Evolutionary conservation across 2,113 vertebrate species (phyloP).

Genomic region (Rhinoptilus africanus): DNA sequence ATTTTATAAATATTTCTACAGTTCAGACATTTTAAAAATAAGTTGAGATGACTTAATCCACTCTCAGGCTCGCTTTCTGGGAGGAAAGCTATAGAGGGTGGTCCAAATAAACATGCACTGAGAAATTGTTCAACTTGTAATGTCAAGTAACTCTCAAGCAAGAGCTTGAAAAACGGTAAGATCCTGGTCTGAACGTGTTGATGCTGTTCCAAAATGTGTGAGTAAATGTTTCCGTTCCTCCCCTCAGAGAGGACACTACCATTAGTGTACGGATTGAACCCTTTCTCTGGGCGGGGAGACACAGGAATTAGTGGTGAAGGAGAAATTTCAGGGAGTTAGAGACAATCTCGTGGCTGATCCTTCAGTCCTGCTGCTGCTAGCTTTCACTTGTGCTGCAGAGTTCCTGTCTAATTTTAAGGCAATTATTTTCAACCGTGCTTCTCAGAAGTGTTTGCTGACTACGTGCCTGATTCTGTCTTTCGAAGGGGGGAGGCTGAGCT

Average conservation of each 20-base stretch:
- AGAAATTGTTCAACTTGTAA: background rate
- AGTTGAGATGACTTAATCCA: slow-evolving; percentile 31
- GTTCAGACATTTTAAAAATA: slow-evolving; percentile 43
- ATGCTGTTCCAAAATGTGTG: background rate
- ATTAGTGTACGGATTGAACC: background rate
- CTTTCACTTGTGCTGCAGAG: background rate
- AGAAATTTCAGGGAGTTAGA: background rate
- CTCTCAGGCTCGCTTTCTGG: background rate
- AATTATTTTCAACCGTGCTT: background rate
- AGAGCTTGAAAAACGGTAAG: background rate
- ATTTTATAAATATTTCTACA: slow-evolving; percentile 57
- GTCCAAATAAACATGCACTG: background rate
- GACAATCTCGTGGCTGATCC: background rate
- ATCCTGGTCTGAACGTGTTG: background rate
- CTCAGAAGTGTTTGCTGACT: background rate
- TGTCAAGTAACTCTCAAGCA: background rate
- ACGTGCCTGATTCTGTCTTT: background rate
- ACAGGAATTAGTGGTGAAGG: background rate
- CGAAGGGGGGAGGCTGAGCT: fast-evolving
- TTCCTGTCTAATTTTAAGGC: background rate
- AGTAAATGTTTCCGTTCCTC: background rate
- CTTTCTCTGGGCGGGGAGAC: background rate
- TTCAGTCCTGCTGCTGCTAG: background rate
- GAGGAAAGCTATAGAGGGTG: slow-evolving; percentile 16
- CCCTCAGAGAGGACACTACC: background rate